phyloP scores from a whole-genome alignment of 1,140 invertebrate genomes.

The Aethina tumida region DNA sequence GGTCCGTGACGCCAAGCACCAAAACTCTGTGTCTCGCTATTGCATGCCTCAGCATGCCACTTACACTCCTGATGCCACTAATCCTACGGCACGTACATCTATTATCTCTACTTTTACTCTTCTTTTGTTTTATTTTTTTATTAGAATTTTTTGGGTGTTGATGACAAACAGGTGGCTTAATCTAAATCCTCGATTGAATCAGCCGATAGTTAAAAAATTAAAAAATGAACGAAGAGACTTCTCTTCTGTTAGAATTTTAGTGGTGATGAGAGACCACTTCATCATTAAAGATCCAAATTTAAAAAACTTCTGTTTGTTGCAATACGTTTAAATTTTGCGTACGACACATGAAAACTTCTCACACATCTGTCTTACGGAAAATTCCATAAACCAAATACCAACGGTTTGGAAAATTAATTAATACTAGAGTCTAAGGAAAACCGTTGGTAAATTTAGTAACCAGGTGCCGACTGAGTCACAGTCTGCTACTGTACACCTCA shows the following conservation, averaged over 20 bases:
- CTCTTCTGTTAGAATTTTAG: too few species aligned
- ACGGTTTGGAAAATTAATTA: too few species aligned
- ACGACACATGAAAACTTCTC: too few species aligned
- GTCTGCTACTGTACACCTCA: conserved; percentile 8
- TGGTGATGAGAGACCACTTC: neutral
- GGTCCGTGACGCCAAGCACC: conserved; percentile 32
- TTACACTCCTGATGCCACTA: conserved; percentile 40
- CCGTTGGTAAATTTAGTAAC: conserved; percentile 5
- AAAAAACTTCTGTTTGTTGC: neutral
- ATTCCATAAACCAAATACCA: too few species aligned
- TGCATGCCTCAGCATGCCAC: conserved; percentile 47
- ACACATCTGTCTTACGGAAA: too few species aligned
- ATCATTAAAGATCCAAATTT: neutral
- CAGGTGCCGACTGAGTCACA: conserved; percentile 13
- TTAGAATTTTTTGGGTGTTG: conserved; percentile 2
- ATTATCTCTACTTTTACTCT: conserved; percentile 20
- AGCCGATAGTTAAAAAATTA: too few species aligned
- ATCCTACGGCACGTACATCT: conserved; percentile 45
- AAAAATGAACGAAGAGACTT: too few species aligned
- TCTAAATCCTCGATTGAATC: neutral
- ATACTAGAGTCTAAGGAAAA: too few species aligned
- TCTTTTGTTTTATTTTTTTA: conserved; percentile 10
- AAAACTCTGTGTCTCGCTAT: conserved; percentile 41
- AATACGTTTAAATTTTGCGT: too few species aligned
- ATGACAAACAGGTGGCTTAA: conserved; percentile 3